Percentiles rank a stretch among this genome's conserved stretches.
These are phyloP conservation scores for Heteropelma amictum DNA, from an alignment of 2,888 invertebrate species.

Conservation along the genomic window DNA sequence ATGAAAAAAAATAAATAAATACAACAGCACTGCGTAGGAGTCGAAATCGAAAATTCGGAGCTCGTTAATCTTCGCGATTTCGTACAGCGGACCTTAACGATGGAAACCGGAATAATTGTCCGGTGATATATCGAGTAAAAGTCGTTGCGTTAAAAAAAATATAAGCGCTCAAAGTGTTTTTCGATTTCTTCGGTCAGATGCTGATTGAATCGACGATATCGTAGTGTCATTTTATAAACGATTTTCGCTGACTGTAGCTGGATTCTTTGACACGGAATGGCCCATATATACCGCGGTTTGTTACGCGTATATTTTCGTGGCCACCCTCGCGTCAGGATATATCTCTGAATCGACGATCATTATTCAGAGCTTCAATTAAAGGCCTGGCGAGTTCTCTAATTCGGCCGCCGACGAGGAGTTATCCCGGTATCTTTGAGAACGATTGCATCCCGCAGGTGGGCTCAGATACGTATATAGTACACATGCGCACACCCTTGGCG, in stretches of 20 bases:
- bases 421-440: slow-evolving; percentile 73
- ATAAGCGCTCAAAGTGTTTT: too few relatives aligned
- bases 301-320: slow-evolving; percentile 32
- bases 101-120: not conserved
- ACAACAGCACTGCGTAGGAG: slow-evolving; percentile 7
- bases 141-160: too few relatives aligned
- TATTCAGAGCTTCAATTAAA: slow-evolving; percentile 77
- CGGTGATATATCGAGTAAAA: too few relatives aligned
- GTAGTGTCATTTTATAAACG: not conserved
- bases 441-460: slow-evolving; percentile 74
- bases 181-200: too few relatives aligned
- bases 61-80: slow-evolving; percentile 40
- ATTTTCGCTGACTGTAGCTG: not conserved
- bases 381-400: slow-evolving; percentile 73
- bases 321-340: slow-evolving; percentile 66
- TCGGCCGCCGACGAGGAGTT: slow-evolving; percentile 71
- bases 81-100: not conserved
- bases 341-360: slow-evolving; percentile 74
- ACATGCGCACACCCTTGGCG: too few relatives aligned
- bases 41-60: slow-evolving; percentile 25
- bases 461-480: too few relatives aligned
- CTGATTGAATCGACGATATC: too few relatives aligned
- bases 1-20: not conserved
- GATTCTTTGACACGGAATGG: not conserved
- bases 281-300: not conserved